Conservation (phyloP, 2,113 vertebrate species). For the Anas platyrhynchos region DNA sequence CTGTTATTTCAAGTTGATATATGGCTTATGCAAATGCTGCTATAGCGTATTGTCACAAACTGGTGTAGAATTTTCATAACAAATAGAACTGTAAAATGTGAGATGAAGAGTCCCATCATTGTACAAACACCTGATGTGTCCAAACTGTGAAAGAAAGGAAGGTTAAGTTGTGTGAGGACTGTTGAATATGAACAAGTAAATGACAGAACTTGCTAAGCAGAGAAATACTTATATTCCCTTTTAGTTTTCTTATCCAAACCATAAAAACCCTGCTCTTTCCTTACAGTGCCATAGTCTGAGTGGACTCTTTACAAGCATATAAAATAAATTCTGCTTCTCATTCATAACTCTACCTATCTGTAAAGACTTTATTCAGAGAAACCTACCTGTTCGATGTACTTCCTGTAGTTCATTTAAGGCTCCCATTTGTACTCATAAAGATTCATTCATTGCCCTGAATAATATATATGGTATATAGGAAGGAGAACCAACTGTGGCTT, state of each 20-base stretch:
- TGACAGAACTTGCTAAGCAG: background rate
- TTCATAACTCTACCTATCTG: slow-evolving; percentile 47
- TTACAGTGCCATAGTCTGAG: background rate
- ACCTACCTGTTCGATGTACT: slow-evolving; percentile 29
- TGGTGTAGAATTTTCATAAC: background rate
- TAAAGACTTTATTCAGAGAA: slow-evolving; percentile 34
- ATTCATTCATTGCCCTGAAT: slow-evolving; percentile 33
- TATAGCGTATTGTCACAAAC: background rate
- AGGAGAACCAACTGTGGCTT: slow-evolving; percentile 24
- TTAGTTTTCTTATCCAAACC: slow-evolving; percentile 4
- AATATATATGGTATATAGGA: slow-evolving; percentile 4
- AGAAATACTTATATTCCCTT: background rate
- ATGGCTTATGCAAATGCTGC: background rate
- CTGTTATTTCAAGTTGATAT: background rate
- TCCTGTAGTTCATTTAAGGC: slow-evolving; percentile 37
- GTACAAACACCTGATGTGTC: background rate
- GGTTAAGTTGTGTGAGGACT: background rate
- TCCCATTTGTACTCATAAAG: slow-evolving; percentile 45
- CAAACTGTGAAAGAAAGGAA: background rate
- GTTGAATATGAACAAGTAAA: background rate
- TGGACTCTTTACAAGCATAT: background rate
- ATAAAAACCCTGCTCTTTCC: background rate
- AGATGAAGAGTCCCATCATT: background rate
- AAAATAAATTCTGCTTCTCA: slow-evolving; percentile 45
- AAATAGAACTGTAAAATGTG: background rate